These are phyloP conservation scores for Cyclophora albipunctata DNA, from an alignment of 2,888 invertebrate species.

Conservation along the genomic window DNA sequence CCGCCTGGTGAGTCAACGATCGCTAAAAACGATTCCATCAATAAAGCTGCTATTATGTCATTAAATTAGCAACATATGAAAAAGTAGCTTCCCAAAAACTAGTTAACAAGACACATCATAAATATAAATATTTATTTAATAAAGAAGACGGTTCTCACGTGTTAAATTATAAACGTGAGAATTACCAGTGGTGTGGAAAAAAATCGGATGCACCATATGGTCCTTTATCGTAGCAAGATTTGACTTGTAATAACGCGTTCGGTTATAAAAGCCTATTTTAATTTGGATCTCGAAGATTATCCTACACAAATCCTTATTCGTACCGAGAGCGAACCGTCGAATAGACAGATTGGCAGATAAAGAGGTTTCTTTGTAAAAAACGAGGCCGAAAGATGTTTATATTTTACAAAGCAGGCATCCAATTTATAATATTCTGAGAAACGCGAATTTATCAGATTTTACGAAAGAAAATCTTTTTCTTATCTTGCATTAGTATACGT, in stretches of 20 bases:
- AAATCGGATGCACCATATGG: conserved; percentile 51
- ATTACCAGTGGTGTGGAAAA: conserved; percentile 35
- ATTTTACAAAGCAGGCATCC: too few species aligned
- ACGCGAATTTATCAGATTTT: too few species aligned
- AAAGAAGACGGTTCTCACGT: conserved; percentile 15
- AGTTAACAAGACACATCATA: conserved; percentile 2
- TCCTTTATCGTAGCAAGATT: conserved; percentile 15
- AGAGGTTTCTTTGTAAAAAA: too few species aligned
- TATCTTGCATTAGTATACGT: too few species aligned
- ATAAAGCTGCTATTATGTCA: conserved; percentile 35
- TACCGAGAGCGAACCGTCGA: too few species aligned
- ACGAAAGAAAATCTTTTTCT: too few species aligned
- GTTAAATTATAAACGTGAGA: conserved; percentile 38
- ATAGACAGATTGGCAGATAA: too few species aligned
- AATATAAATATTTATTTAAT: conserved; percentile 5
- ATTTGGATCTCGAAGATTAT: too few species aligned
- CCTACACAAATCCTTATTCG: too few species aligned
- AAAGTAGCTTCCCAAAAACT: conserved; percentile 9
- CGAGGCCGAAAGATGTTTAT: too few species aligned
- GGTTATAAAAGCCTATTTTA: too few species aligned
- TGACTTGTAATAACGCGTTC: conserved; percentile 1
- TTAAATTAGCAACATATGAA: conserved; percentile 21
- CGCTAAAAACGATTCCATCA: conserved; percentile 35
- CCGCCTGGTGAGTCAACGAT: conserved; percentile 44
- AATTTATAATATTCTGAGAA: too few species aligned